A percentile compares a stretch with the other conserved stretches of the same genome.
Conservation (phyloP, 2,888 invertebrate genomes). For the Cylloceria caligata region DNA sequence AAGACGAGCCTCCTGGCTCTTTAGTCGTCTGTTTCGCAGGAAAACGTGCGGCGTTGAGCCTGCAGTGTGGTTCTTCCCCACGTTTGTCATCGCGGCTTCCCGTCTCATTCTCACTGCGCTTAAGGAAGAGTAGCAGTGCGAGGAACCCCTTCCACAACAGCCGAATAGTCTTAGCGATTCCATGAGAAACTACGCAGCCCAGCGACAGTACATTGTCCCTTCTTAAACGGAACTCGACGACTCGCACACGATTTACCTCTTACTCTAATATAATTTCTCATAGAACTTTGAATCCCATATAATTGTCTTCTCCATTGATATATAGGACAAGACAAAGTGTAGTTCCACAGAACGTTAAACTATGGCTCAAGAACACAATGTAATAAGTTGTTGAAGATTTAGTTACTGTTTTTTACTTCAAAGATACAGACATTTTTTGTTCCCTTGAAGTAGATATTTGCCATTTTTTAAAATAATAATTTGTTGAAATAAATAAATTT, state of each 20-base stretch:
- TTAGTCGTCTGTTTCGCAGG: constrained; percentile 59
- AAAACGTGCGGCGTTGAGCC: constrained; percentile 54
- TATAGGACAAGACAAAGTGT: background rate
- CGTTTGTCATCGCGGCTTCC: constrained; percentile 55
- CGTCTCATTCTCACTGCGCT: constrained; percentile 22
- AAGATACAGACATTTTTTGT: background rate
- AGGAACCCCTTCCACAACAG: constrained; percentile 58
- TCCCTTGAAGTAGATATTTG: no score
- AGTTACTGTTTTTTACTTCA: background rate
- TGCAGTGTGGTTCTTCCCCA: constrained; percentile 32
- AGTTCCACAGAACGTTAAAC: background rate
- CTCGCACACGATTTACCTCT: constrained; percentile 52
- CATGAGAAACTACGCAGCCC: constrained; percentile 68
- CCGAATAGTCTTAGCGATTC: constrained; percentile 75
- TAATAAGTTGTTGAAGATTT: background rate
- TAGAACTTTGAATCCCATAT: background rate
- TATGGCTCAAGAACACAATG: background rate
- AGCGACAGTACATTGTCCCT: constrained; percentile 40
- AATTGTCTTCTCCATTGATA: background rate
- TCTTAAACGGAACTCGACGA: constrained; percentile 64
- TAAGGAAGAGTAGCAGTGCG: constrained; percentile 17
- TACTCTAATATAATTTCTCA: background rate
- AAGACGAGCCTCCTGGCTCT: constrained; percentile 49
- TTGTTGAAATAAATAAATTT: no score
- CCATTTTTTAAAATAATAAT: no score